Evolutionary conservation across 2,113 vertebrate genomes (phyloP).

Genomic region (Odontophorus gujanensis): DNA sequence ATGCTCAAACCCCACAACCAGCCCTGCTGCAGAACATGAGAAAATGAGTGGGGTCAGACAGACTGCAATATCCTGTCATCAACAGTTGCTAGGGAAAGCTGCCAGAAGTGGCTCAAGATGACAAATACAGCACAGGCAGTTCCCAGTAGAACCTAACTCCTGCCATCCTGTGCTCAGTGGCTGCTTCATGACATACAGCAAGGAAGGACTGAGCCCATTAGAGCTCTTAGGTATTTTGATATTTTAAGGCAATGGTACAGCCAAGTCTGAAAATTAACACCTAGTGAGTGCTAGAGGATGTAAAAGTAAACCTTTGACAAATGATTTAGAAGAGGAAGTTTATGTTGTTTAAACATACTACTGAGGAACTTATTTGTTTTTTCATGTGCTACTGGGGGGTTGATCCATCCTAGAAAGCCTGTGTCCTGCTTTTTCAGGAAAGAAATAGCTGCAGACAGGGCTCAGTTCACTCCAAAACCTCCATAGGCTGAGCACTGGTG

Average conservation of each 20-base stretch:
- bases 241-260: not conserved
- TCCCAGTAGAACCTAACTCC: not conserved
- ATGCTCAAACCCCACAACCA: not conserved
- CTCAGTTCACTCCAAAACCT: not conserved
- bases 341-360: not conserved
- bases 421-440: not conserved
- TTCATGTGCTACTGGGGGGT: not conserved
- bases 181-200: not conserved
- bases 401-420: not conserved
- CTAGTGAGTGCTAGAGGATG: not conserved
- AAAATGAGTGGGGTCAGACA: not conserved
- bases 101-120: not conserved
- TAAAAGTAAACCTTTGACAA: not conserved
- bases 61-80: not conserved
- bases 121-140: not conserved
- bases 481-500: fast-evolving
- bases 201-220: not conserved
- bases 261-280: not conserved
- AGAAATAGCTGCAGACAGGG: not conserved
- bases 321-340: not conserved
- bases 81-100: not conserved
- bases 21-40: not conserved
- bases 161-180: not conserved
- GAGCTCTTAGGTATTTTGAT: not conserved
- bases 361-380: not conserved